Evolutionary conservation across 2,888 invertebrate species (phyloP).

Genomic region (Latrodectus elegans): DNA sequence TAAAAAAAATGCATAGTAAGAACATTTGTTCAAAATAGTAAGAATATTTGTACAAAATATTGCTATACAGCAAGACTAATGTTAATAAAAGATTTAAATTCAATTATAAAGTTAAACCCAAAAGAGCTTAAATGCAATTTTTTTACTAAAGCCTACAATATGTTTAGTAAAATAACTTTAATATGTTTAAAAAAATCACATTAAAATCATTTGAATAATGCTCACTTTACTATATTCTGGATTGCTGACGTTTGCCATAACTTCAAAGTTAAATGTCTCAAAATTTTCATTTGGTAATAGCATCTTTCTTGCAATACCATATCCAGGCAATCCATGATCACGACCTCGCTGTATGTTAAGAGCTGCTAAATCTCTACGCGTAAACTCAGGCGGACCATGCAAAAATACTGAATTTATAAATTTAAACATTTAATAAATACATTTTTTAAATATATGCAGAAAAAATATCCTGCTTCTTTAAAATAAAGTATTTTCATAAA

Average conservation of each 20-base stretch:
- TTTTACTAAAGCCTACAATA: too few species aligned
- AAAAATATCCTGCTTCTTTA: too few species aligned
- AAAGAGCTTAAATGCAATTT: too few species aligned
- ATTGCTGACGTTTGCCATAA: constrained; percentile 18
- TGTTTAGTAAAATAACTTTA: too few species aligned
- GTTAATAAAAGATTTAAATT: too few species aligned
- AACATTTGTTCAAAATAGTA: too few species aligned
- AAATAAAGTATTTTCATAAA: not conserved
- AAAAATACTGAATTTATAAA: constrained; percentile 72
- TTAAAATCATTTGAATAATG: not conserved
- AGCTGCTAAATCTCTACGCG: constrained; percentile 79
- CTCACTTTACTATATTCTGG: constrained; percentile 37
- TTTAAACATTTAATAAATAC: not conserved
- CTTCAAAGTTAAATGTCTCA: constrained; percentile 12
- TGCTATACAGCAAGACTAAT: too few species aligned
- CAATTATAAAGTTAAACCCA: too few species aligned
- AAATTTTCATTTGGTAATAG: constrained; percentile 72
- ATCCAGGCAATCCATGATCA: constrained; percentile 80
- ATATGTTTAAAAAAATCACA: not conserved
- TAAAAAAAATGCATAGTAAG: too few species aligned
- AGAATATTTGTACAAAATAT: too few species aligned
- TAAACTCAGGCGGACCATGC: constrained; percentile 80
- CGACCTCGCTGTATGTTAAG: constrained; percentile 79
- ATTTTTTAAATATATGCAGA: not conserved
- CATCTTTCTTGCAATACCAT: constrained; percentile 78